Conservation (phyloP, 2,888 invertebrate species). For the Cheilosia pagana region DNA sequence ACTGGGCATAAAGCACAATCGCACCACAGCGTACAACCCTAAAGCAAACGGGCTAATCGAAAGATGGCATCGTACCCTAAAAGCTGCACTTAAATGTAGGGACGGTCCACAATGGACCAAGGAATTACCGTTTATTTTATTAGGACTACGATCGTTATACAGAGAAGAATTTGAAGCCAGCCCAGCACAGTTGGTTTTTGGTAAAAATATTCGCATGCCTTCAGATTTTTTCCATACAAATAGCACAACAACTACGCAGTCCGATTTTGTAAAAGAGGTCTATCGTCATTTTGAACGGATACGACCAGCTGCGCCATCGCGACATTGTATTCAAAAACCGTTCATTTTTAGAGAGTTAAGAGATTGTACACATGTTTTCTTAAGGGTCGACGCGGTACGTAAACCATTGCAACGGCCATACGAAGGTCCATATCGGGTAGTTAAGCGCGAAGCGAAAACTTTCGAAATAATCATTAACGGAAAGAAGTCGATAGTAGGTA, state of each 20-base stretch:
- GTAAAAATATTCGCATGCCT: constrained; percentile 76
- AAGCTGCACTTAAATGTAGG: constrained; percentile 76
- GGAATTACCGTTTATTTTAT: constrained; percentile 78
- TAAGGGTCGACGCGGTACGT: constrained; percentile 2
- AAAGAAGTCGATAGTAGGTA: neutral
- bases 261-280: neutral
- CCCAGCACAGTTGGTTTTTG: constrained; percentile 78
- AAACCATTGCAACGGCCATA: constrained; percentile 22
- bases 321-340: neutral
- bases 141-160: constrained; percentile 78
- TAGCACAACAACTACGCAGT: neutral
- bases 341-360: neutral
- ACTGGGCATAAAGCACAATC: constrained; percentile 68
- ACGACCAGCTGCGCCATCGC: constrained; percentile 16
- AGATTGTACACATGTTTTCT: neutral
- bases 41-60: constrained; percentile 80
- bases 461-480: constrained; percentile 1
- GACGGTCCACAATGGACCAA: constrained; percentile 75
- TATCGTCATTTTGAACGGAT: neutral
- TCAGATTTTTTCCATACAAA: constrained; percentile 18
- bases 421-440: constrained; percentile 2
- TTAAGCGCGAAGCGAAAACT: constrained; percentile 12
- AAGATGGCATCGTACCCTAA: constrained; percentile 81
- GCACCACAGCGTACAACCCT: constrained; percentile 48
- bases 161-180: constrained; percentile 78